Conservation (phyloP, 2,888 invertebrate species). For the Allygus modestus region DNA sequence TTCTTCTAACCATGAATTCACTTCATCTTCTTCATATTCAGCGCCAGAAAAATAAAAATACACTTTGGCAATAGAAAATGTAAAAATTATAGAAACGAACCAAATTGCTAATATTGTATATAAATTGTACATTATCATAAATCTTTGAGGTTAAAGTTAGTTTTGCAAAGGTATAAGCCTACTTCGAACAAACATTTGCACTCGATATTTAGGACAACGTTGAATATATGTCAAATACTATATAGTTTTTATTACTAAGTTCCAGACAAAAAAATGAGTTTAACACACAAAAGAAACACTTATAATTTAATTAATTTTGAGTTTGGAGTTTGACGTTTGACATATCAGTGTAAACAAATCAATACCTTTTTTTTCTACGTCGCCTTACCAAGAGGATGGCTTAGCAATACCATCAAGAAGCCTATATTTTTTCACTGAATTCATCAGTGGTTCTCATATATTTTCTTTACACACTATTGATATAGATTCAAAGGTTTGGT, state of each 20-base stretch:
- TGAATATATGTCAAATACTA: no score
- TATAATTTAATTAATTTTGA: no score
- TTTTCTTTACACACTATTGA: no score
- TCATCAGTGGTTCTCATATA: no score
- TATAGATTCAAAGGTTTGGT: no score
- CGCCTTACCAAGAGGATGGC: no score
- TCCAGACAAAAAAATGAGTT: background rate
- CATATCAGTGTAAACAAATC: constrained; percentile 8
- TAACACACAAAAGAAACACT: no score
- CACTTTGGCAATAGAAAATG: constrained; percentile 61
- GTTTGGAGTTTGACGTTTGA: constrained; percentile 30
- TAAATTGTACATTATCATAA: background rate
- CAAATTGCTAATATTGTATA: constrained; percentile 47
- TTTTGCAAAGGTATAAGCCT: background rate
- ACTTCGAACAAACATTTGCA: background rate
- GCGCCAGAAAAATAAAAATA: constrained; percentile 55
- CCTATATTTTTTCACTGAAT: no score
- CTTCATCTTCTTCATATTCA: constrained; percentile 74
- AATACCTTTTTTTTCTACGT: background rate
- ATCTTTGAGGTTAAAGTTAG: background rate
- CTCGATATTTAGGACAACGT: background rate
- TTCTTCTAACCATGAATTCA: constrained; percentile 86
- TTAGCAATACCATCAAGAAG: no score
- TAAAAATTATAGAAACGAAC: constrained; percentile 52
- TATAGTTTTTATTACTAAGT: no score